Percentiles rank a stretch among this genome's conserved stretches.
phyloP scores from a whole-genome alignment of 2,797 vertebrate species.

The Acanthurus tractus region DNA sequence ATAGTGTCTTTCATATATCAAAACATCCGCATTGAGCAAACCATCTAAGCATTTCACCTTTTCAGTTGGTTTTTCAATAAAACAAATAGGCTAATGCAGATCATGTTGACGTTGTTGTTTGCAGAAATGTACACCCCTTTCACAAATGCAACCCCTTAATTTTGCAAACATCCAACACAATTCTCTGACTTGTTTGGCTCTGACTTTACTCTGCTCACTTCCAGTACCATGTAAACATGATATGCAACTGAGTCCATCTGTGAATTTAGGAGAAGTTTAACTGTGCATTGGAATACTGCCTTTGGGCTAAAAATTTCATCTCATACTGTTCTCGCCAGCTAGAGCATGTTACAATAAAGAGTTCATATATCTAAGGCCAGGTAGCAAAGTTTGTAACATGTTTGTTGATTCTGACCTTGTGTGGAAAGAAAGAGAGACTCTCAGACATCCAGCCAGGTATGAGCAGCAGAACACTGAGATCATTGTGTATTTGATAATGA shows the following conservation, averaged over 20 bases:
- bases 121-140: too few relatives aligned
- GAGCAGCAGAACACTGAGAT: slow-evolving; percentile 26
- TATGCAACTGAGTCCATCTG: too few relatives aligned
- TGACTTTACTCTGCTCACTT: too few relatives aligned
- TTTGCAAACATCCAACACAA: too few relatives aligned
- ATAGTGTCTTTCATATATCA: slow-evolving; percentile 6
- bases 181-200: too few relatives aligned
- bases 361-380: background rate
- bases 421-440: slow-evolving; percentile 15
- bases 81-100: background rate
- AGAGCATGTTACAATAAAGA: background rate
- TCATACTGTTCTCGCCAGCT: slow-evolving; percentile 4
- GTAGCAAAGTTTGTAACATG: background rate
- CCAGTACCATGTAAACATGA: too few relatives aligned
- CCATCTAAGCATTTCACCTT: too few relatives aligned
- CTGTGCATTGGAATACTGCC: background rate
- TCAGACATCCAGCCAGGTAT: slow-evolving; percentile 21
- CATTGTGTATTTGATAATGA: slow-evolving; percentile 23
- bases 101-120: background rate
- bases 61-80: background rate
- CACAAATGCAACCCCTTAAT: too few relatives aligned
- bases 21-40: slow-evolving; percentile 17
- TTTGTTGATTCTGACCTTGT: slow-evolving; percentile 39
- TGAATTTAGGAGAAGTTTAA: too few relatives aligned
- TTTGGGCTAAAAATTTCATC: background rate